Evolutionary conservation across 2,113 vertebrate genomes (phyloP).

Genomic region (Suricata suricatta): DNA sequence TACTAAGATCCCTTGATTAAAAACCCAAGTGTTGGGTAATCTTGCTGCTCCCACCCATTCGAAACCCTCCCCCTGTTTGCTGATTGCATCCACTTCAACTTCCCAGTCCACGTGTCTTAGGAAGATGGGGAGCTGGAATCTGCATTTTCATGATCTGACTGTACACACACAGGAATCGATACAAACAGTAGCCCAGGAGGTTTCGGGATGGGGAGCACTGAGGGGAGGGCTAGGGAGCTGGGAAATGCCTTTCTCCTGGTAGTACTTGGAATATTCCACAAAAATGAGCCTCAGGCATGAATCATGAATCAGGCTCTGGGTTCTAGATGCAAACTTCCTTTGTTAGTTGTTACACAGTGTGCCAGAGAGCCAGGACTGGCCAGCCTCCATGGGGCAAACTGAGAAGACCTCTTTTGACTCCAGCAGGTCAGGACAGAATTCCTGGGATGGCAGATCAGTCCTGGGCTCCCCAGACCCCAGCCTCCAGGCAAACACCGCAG

Average conservation of each 20-base stretch:
- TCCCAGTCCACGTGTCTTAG: neutral
- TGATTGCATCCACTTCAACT: neutral
- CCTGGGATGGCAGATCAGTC: neutral
- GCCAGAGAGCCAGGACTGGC: neutral
- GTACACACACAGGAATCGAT: rapidly evolving
- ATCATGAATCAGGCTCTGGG: neutral
- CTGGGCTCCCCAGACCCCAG: rapidly evolving
- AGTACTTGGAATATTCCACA: neutral
- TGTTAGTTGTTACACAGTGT: rapidly evolving
- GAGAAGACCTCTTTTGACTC: neutral
- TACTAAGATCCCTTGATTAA: constrained; percentile 46
- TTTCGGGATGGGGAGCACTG: neutral
- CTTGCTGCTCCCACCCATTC: neutral
- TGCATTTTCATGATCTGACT: neutral
- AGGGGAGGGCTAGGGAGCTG: no score
- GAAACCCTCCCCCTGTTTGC: neutral
- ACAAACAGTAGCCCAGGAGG: no score
- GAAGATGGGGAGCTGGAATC: neutral
- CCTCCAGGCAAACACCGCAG: neutral
- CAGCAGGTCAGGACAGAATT: neutral
- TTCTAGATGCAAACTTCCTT: neutral
- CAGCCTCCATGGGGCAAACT: neutral
- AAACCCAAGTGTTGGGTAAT: constrained; percentile 38
- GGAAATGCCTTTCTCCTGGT: neutral
- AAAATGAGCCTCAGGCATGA: neutral